Evolutionary conservation across 2,797 vertebrate species (phyloP).

Genomic region (Rhincodon typus): DNA sequence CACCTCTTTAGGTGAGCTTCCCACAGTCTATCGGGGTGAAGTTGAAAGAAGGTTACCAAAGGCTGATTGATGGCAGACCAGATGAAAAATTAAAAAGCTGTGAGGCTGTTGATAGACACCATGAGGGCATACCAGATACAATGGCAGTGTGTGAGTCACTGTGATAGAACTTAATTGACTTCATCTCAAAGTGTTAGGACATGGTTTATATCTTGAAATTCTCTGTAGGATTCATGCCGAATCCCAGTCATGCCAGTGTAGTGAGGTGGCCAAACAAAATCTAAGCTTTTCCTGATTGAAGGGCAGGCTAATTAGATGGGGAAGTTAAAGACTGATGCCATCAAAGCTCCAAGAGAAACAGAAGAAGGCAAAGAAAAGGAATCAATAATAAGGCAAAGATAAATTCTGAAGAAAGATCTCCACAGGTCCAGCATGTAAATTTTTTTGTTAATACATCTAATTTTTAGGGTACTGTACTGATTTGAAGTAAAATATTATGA

Average conservation of each 20-base stretch:
- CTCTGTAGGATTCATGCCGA: background rate
- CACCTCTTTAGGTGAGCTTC: background rate
- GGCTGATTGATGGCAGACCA: background rate
- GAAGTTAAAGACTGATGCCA: background rate
- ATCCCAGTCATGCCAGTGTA: background rate
- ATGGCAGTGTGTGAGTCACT: background rate
- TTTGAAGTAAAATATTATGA: too few species aligned
- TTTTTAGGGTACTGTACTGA: too few species aligned
- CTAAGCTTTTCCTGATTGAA: background rate
- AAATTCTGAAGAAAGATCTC: background rate
- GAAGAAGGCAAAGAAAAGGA: background rate
- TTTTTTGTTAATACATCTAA: too few species aligned
- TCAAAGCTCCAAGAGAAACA: background rate
- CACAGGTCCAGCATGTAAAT: too few species aligned
- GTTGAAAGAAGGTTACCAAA: background rate
- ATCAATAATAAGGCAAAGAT: background rate
- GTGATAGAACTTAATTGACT: background rate
- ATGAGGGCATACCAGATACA: background rate
- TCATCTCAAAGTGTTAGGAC: background rate
- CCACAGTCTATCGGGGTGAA: background rate
- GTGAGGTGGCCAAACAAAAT: background rate
- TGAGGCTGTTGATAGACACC: background rate
- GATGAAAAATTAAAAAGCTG: background rate
- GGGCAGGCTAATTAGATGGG: background rate
- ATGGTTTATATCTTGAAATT: background rate